Evolutionary conservation across 92 coral and sea anemone genomes (phyloP), one percentile per base, ranked within the genome.

Genomic region (Micromussa lordhowensis): DNA sequence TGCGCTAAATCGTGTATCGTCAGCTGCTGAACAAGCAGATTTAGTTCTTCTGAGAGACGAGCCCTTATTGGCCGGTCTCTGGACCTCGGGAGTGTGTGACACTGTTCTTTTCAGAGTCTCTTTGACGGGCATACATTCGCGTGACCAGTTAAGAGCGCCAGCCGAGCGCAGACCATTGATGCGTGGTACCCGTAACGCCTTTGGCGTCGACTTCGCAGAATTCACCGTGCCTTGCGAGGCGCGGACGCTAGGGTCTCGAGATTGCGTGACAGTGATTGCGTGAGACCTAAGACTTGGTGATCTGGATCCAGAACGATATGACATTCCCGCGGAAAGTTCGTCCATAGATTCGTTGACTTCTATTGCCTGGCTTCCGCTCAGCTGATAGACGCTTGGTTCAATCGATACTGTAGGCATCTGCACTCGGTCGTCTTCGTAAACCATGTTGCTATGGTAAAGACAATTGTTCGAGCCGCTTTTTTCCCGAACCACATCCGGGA

Each of bases 151-250:
- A 15, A 92, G 89, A 1, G 93, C 90, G 7, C 91, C 83, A 34
- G 82, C 90, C 29, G 94, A 91, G 22, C 90, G 90, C 79, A 89
- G 87, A 32, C 90, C 90, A 26, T 68, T 82, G 44, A 95, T 83
- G 26, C 89, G 96, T 12, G 98, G 95, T 34, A 91, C 82, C 34
- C 92, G 85, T 17, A 91, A 89, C 19, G 82, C 77, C 71, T 92
- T 95, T n/a, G 98, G 98, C 55, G 98, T 94, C 36, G 98, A 92
- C 19, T 84, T 93, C 55, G 82, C 92, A 21, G 98, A 95, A 79
- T 90, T 88, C 24, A 85, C 79, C 14, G 96, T 86, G 51, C 82
- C 87, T 31, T 82, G 93, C 31, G 94, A 88, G 22, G 93, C 96
- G 38, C 84, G 90, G 51, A 82, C 59, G 79, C 93, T 94, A 19